Evolutionary conservation across 2,797 vertebrate genomes (phyloP), one percentile per base, ranked within the genome.

Genomic region (Liasis olivaceus): DNA sequence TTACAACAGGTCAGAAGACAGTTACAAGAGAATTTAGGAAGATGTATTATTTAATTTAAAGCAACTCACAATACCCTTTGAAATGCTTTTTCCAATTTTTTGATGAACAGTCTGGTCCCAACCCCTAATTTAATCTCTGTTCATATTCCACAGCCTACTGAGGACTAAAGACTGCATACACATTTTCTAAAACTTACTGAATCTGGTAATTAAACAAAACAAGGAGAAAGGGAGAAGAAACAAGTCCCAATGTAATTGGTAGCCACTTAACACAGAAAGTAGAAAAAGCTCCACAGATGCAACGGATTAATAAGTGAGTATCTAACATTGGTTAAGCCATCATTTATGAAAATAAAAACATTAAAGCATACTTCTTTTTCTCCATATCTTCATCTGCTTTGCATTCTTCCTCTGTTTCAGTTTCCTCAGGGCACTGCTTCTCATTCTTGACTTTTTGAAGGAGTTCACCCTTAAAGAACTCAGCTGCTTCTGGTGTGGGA

Each of bases 401-500:
- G 93, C 95, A 96, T 0, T 0, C 72, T n/a, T 96, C 97, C 77
- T 86, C 97, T 1, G 92, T 91, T 90, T 97, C 97, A 93, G 93
- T 93, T 87, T 97, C 97, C 87, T 97, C 97, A 24, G 60, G 62
- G 89, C 97, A 98, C 2, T 96, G 96, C 85, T 97, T 99, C 97
- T 98, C 98, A 94, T 95, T 98, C 87, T 94, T 97, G 88, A 98
- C 97, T 93, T 97, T 97, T 1, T 98, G 97, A 28, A 93, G 93
- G 56, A 98, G 95, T 14, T 97, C 98, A 85, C 97, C 98, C 95
- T 96, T 97, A 59, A 97, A 97, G 91, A 99, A 98, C 92, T 98
- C 98, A 0, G 97, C 97, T 0, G 98, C 98, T 95, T 99, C 99
- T 0, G 93, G 98, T 0, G 98, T 99, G 94, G 98, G 97, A 96